Percentiles rank a stretch among this genome's conserved stretches.
These are phyloP conservation scores for Lottia gigantea DNA, from an alignment of 2,888 invertebrate genomes.

Conservation along the genomic window DNA sequence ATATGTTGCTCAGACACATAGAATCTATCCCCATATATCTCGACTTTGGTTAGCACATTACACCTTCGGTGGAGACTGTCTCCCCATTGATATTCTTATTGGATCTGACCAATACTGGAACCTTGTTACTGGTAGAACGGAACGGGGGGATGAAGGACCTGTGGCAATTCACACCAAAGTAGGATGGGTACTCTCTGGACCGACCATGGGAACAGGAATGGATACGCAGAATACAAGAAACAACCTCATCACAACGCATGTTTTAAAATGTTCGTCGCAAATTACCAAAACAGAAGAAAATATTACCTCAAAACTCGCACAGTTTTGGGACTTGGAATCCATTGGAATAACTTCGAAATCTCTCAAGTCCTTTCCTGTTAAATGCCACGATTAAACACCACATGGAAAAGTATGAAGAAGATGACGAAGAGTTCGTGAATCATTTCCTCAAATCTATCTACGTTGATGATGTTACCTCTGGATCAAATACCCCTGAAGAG, in stretches of 20 bases:
- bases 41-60: neutral
- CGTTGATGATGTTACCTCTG: neutral
- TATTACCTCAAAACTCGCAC: too few species aligned
- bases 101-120: constrained; percentile 4
- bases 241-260: too few species aligned
- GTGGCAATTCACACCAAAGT: neutral
- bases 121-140: neutral
- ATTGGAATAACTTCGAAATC: neutral
- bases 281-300: too few species aligned
- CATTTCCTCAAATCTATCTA: neutral
- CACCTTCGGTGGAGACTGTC: neutral
- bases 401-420: neutral
- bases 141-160: neutral
- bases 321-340: neutral
- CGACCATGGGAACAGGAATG: neutral
- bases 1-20: neutral
- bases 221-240: too few species aligned
- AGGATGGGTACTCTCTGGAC: neutral
- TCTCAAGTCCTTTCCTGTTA: neutral
- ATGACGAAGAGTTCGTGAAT: neutral
- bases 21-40: neutral
- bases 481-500: neutral
- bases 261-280: too few species aligned
- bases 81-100: neutral
- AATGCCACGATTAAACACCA: neutral